Base-by-base conservation (phyloP, 2,113 vertebrate species). In the Indicator maculatus region DNA sequence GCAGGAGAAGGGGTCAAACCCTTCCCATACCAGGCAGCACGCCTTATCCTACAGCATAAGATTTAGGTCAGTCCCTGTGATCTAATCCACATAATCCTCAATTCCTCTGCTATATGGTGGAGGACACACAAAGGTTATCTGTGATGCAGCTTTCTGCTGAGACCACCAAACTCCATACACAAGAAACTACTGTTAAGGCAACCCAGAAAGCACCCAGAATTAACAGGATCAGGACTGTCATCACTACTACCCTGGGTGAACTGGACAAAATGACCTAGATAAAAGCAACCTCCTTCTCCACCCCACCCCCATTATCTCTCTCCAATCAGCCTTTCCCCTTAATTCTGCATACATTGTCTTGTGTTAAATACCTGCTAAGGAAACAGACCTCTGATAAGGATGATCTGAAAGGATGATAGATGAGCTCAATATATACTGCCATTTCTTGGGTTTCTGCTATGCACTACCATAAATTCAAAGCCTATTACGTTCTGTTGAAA, bases 401-500 rank as follows among this genome's bases (percentile, higher is more conserved):
- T n/a, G n/a, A n/a, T n/a, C n/a, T n/a, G 82, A 89, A 80, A 93
- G 86, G 87, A 93, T 93, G 92, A 93, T 74, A 75, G 93, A 85
- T 88, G 61, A 92, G 39, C 72, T 91, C 89, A 88, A 86, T 91
- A 83, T 44, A 91, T 28, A 61, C 31, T 64, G 53, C 65, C 55
- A 86, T 94, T 96, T 91, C 87, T 78, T 26, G 73, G 47, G 53
- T 85, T 90, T 86, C 93, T 93, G 87, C 93, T 94, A 60, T 64
- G 59, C 66, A 30, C 47, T 50, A 58, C 61, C 83, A 83, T 95
- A 91, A 81, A 94, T 94, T 91, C 93, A 91, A 91, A 96, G 82
- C 89, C 60, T 96, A 89, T 95, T 96, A 93, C 69, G 88, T 86
- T 77, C 89, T 90, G 52, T 91, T 96, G 93, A 95, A 97, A 96